Evolutionary conservation across 2,888 invertebrate species (phyloP).

Genomic region (Odontocolon sp.): DNA sequence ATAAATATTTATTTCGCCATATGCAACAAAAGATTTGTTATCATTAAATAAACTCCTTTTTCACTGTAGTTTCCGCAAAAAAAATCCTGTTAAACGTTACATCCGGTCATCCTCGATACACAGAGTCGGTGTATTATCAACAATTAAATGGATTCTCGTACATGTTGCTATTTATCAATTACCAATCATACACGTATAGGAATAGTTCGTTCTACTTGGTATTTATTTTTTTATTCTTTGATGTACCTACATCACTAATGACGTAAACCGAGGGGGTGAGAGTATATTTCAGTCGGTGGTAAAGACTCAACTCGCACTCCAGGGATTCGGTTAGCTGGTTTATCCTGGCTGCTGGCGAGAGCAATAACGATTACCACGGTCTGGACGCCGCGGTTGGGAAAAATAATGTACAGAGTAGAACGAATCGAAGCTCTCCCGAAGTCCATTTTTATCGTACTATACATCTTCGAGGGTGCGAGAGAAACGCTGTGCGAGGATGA

Average conservation of each 20-base stretch:
- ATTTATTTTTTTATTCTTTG: slow-evolving; percentile 8
- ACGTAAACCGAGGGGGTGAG: not conserved
- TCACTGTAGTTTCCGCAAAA: no score
- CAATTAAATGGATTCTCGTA: no score
- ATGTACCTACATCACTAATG: slow-evolving; percentile 10
- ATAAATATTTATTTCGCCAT: no score
- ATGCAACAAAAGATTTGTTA: no score
- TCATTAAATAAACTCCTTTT: no score
- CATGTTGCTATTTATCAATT: slow-evolving; percentile 38
- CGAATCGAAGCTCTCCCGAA: slow-evolving; percentile 58
- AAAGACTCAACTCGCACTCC: slow-evolving; percentile 6
- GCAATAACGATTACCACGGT: slow-evolving; percentile 56
- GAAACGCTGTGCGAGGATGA: slow-evolving; percentile 46
- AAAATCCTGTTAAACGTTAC: no score
- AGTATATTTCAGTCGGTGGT: slow-evolving; percentile 30
- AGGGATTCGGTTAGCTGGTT: not conserved
- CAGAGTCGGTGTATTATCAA: no score
- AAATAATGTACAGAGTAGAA: slow-evolving; percentile 61
- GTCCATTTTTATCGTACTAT: slow-evolving; percentile 72
- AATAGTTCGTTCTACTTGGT: not conserved
- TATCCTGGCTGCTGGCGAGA: slow-evolving; percentile 34
- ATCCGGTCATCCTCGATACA: no score
- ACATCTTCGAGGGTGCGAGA: slow-evolving; percentile 61
- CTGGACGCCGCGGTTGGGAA: slow-evolving; percentile 27
- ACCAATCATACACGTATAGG: slow-evolving; percentile 9